A percentile compares a stretch with the other conserved stretches of the same genome.
Evolutionary conservation across 1,140 invertebrate species (phyloP).

Genomic region (Aleiodes sp.): DNA sequence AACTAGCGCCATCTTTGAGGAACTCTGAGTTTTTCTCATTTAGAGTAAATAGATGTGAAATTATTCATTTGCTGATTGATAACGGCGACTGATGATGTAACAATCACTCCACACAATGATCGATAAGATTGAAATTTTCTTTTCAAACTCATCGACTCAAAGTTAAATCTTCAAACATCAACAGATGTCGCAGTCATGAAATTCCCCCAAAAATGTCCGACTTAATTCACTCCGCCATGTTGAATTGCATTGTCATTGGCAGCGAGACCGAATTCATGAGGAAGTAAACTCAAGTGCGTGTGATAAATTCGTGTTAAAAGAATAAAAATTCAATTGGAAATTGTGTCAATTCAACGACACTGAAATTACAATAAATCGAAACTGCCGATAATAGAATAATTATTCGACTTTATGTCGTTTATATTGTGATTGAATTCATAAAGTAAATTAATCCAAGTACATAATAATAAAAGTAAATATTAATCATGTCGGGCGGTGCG

Average conservation of each 20-base stretch:
- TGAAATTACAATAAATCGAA: neutral
- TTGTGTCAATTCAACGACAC: neutral
- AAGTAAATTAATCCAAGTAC: neutral
- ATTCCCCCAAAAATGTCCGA: neutral
- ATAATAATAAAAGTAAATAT: neutral
- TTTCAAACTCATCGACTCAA: no score
- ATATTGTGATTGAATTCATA: neutral
- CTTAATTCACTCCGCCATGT: constrained; percentile 23
- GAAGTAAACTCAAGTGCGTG: neutral
- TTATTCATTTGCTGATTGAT: no score
- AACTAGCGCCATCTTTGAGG: no score
- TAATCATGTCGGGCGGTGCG: constrained; percentile 69
- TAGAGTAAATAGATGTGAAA: no score
- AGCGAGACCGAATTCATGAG: neutral
- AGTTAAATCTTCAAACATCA: neutral
- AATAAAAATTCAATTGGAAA: neutral
- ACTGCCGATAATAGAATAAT: neutral
- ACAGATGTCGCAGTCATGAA: neutral
- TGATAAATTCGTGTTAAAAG: neutral
- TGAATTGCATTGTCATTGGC: constrained; percentile 38
- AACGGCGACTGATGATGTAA: no score
- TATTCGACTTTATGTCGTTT: neutral
- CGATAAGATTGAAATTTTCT: no score
- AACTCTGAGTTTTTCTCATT: no score
- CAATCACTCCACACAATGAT: no score